Evolutionary conservation across 2,797 vertebrate genomes (phyloP), one percentile per base, ranked within the genome.

Genomic region (Simalia tracyae): DNA sequence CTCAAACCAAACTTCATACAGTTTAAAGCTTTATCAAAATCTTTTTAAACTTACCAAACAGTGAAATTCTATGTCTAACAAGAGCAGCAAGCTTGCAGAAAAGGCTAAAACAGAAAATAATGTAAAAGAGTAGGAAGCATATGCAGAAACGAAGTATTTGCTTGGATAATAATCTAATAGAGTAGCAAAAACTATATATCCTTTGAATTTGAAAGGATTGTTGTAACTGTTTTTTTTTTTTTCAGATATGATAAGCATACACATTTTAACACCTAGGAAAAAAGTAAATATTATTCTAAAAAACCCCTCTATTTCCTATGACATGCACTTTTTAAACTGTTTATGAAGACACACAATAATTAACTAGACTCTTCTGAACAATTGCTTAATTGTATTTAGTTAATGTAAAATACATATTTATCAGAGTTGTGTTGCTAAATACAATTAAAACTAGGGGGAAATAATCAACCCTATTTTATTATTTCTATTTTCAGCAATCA

Each of bases 31-130:
- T 95, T 2, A 89, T 46, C 22, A 89, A 91, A 24, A 64, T n/a
- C 72, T 86, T 88, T 90, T 90, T 95, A 93, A 93, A 97, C 99
- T 99, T 98, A 99, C 99, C 99, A 97, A 99, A 99, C 96, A 99
- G 98, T 92, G 99, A 99, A 98, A 99, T 99, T 98, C 99, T 99
- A 98, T 99, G 99, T 98, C 99, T 99, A 98, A 99, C 99, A 97
- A 99, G 98, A 98, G 99, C 98, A 97, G 99, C 99, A 97, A 99
- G 98, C 98, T 99, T 99, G 98, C 98, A 99, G 98, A 99, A 99
- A 60, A 99, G 98, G 98, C 99, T 99, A 93, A 96, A 96, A 95
- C 46, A 97, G 94, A 96, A 95, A 96, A 96, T 93, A 97, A 96
- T 17, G 87, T 54, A 96, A 93, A 97, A 91, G n/a, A 97, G 95